Conservation (phyloP, 53 echinoderm and acorn worm species). For the Echinarachnius parma region DNA sequence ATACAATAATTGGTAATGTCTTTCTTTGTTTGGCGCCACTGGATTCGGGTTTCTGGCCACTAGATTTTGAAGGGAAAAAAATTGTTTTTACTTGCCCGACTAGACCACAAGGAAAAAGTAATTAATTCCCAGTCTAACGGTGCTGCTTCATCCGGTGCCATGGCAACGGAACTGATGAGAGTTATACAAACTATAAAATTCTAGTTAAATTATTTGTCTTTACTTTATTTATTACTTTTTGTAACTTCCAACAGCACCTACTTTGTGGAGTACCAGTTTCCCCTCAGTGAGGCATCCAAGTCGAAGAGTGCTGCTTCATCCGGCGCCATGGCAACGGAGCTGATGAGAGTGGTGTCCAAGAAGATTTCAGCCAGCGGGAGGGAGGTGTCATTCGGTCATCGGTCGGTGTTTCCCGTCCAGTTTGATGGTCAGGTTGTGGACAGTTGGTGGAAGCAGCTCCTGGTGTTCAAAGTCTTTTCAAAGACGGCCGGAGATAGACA, state of each 20-base stretch:
- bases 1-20: no score
- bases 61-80: no score
- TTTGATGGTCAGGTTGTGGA: constrained; percentile 91
- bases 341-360: constrained; percentile 94
- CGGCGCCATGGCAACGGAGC: constrained; percentile 88
- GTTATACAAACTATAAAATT: no score
- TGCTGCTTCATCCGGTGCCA: constrained; percentile 56
- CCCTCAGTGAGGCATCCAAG: constrained; percentile 56
- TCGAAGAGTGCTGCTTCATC: constrained; percentile 36
- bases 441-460: constrained; percentile 92
- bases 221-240: no score
- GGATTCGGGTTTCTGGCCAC: no score
- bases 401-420: constrained; percentile 90
- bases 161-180: constrained; percentile 97
- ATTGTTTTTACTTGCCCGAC: no score
- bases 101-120: no score
- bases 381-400: constrained; percentile 84
- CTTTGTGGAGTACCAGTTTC: constrained; percentile 98
- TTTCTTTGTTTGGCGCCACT: no score
- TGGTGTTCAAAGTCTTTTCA: constrained; percentile 85
- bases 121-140: neutral
- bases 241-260: constrained; percentile 83
- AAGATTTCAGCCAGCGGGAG: constrained; percentile 48
- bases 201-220: no score
- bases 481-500: constrained; percentile 69